These are phyloP conservation scores for Parazoanthus swiftii DNA, from an alignment of 92 coral and sea anemone genomes.

Conservation along the genomic window DNA sequence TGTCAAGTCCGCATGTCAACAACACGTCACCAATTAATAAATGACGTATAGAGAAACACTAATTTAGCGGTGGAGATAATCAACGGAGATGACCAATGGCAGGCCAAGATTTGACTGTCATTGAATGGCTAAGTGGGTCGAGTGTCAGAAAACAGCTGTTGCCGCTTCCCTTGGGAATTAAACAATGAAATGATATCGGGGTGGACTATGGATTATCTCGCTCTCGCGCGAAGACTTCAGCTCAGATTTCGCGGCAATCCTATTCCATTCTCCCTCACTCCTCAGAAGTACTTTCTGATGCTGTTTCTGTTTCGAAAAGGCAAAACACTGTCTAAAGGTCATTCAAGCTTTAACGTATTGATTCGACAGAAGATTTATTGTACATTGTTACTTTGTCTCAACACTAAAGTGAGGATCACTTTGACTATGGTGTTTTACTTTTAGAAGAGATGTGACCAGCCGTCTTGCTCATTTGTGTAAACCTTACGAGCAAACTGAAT, in stretches of 20 bases:
- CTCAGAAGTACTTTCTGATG: not conserved
- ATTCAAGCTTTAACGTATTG: not conserved
- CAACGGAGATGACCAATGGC: constrained; percentile 34
- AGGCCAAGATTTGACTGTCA: constrained; percentile 31
- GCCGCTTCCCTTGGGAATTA: constrained; percentile 57
- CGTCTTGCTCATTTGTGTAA: too few species aligned
- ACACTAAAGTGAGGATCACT: not conserved
- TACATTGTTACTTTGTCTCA: constrained; percentile 3
- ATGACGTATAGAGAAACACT: constrained; percentile 69
- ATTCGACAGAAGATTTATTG: not conserved
- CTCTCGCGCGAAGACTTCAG: constrained; percentile 14
- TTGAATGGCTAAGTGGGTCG: constrained; percentile 56
- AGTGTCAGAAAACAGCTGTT: constrained; percentile 64
- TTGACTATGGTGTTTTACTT: too few species aligned
- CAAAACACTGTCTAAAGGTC: constrained; percentile 10
- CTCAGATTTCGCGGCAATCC: constrained; percentile 29
- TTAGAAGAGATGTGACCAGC: too few species aligned
- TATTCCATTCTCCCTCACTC: not conserved
- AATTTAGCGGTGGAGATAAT: constrained; percentile 57
- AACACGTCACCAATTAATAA: constrained; percentile 85
- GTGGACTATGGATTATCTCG: constrained; percentile 3
- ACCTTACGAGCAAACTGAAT: not conserved
- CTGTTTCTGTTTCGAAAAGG: constrained; percentile 23
- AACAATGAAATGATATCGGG: constrained; percentile 40
- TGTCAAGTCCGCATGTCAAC: constrained; percentile 81